Evolutionary conservation across 2,113 vertebrate species (phyloP), one percentile per base, ranked within the genome.

Genomic region (Nymphicus hollandicus): DNA sequence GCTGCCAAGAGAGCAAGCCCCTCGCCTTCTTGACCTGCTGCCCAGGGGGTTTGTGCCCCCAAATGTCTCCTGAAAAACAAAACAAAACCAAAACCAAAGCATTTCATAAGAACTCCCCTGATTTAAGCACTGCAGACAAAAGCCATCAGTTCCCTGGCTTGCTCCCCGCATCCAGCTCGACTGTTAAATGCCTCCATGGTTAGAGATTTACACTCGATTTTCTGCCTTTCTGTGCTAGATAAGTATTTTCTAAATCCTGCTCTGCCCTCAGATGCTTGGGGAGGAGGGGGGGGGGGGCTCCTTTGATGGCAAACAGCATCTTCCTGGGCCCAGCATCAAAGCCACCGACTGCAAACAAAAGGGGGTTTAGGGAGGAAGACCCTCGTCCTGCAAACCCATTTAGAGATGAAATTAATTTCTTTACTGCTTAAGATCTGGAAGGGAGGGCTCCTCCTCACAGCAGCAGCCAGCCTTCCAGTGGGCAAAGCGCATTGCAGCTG

Each of bases 141-240:
- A 81, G 13, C 44, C 49, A 44, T 66, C 72, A 17, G 31, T 37
- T 28, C 68, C 50, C 69, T 13, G 22, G 11, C 80, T 27, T 17
- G 0, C 55, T 44, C 52, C 29, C 68, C 22, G 17, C 23, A 0
- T 10, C 81, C 79, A 35, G 27, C 82, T 25, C 18, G 0, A 55
- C 52, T 37, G 14, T 16, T 11, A 46, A 70, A 73, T 2, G 0
- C 68, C 90, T 66, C 86, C 88, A 6, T 2, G 69, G 60, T 33
- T 86, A 24, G 56, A 92, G 81, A 89, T 81, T 89, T 91, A 76
- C 93, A n/a, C 84, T 92, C 23, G 37, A 95, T 95, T 94, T 93
- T 91, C 95, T 94, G 89, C 91, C 56, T 94, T 93, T 89, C 89
- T 72, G 66, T 3, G 1, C 81, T 64, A 82, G 78, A 94, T 44